These are phyloP conservation scores for Acheta domesticus DNA, from an alignment of 2,888 invertebrate genomes.

Conservation along the genomic window DNA sequence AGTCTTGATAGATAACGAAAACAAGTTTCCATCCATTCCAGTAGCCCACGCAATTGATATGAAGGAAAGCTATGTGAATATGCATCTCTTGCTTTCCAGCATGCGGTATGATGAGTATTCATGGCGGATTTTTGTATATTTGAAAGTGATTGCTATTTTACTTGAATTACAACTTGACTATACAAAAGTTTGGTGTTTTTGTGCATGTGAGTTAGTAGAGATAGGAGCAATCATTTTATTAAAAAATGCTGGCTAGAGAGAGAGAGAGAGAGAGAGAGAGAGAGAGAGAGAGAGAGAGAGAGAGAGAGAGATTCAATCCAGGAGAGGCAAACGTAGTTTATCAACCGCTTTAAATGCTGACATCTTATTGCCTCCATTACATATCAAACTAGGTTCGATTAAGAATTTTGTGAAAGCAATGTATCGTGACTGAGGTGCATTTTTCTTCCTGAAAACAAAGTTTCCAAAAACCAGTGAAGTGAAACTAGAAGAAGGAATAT, in stretches of 20 bases:
- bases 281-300: slow-evolving; percentile 22
- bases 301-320: slow-evolving; percentile 19
- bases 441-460: too few species aligned
- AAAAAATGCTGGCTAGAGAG: slow-evolving; percentile 18
- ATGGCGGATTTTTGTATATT: slow-evolving; percentile 21
- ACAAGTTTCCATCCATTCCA: too few species aligned
- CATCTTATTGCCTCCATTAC: not conserved
- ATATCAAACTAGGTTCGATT: slow-evolving; percentile 23
- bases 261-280: slow-evolving; percentile 19
- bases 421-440: not conserved
- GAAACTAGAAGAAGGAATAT: too few species aligned
- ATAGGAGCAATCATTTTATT: slow-evolving; percentile 19
- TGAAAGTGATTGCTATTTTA: slow-evolving; percentile 3
- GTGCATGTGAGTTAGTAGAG: not conserved
- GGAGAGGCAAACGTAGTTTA: slow-evolving; percentile 12
- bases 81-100: too few species aligned
- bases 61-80: too few species aligned
- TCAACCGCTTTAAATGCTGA: not conserved
- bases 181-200: not conserved
- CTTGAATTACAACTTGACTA: not conserved
- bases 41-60: too few species aligned
- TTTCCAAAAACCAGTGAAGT: not conserved
- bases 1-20: too few species aligned
- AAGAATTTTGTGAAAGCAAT: not conserved
- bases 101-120: slow-evolving; percentile 11